Conservation (phyloP, 2,113 vertebrate genomes). For the Callipepla californica region DNA sequence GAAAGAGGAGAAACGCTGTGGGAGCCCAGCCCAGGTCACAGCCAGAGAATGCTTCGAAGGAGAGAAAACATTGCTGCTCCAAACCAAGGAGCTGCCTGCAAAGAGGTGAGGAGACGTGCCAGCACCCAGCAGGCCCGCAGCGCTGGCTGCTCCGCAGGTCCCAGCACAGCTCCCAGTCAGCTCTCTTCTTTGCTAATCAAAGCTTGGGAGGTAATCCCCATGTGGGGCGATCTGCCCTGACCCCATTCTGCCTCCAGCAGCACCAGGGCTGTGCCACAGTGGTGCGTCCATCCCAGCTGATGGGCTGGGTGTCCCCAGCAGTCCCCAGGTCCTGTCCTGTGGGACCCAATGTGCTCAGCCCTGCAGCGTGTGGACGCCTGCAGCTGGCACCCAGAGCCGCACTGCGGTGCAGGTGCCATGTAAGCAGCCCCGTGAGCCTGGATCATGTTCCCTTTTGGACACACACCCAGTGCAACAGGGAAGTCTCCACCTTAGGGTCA, state of each 20-base stretch:
- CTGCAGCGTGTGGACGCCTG: not conserved
- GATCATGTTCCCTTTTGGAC: not conserved
- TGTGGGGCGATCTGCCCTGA: not conserved
- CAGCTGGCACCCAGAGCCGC: not conserved
- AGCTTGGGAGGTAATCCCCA: not conserved
- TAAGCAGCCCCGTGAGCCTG: accelerated
- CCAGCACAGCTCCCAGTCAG: not conserved
- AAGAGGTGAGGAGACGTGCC: not conserved
- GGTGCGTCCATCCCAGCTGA: not conserved
- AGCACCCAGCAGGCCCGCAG: not conserved
- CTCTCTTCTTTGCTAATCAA: not conserved
- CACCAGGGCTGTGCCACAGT: not conserved
- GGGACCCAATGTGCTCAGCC: not conserved
- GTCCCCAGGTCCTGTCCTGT: not conserved
- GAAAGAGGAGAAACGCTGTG: not conserved
- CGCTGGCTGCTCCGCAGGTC: not conserved
- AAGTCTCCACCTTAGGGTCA: not conserved
- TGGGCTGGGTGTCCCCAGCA: not conserved
- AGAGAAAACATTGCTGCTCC: not conserved
- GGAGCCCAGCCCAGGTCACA: not conserved
- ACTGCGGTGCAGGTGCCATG: not conserved
- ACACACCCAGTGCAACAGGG: accelerated
- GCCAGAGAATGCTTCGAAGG: not conserved
- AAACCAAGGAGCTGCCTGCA: constrained; percentile 6
- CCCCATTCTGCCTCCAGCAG: not conserved